Evolutionary conservation across 2,113 vertebrate genomes (phyloP).

Genomic region (Crocuta crocuta): DNA sequence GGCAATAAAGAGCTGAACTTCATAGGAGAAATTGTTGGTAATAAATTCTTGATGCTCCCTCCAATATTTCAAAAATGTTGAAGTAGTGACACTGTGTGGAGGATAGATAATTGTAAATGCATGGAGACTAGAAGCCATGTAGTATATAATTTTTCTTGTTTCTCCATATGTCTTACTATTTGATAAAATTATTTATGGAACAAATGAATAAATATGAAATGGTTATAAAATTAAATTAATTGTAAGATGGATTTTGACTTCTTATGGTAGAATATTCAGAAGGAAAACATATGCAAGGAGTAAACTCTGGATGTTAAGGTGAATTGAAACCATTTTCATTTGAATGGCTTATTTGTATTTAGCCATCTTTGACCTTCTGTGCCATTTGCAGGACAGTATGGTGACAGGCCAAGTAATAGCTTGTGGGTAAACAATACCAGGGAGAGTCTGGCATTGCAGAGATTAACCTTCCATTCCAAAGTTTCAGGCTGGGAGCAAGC

Average conservation of each 20-base stretch:
- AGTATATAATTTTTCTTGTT: neutral
- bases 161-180: neutral
- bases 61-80: constrained; percentile 29
- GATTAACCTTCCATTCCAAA: neutral
- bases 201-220: constrained; percentile 4
- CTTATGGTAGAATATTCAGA: neutral
- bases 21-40: constrained; percentile 1
- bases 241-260: neutral
- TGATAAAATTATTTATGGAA: neutral
- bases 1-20: neutral
- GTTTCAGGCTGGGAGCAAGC: neutral
- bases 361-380: neutral
- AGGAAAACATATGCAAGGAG: neutral
- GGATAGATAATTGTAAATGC: neutral
- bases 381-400: neutral
- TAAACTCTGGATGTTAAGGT: neutral
- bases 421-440: neutral
- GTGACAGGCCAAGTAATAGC: neutral
- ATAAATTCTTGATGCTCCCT: constrained; percentile 3
- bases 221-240: constrained; percentile 7
- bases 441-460: neutral
- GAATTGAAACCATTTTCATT: neutral
- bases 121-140: neutral
- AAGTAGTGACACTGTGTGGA: neutral
- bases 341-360: neutral